A percentile compares a stretch with the other conserved stretches of the same genome.
phyloP scores from a whole-genome alignment of 2,797 vertebrate genomes.

The Molossus molossus region DNA sequence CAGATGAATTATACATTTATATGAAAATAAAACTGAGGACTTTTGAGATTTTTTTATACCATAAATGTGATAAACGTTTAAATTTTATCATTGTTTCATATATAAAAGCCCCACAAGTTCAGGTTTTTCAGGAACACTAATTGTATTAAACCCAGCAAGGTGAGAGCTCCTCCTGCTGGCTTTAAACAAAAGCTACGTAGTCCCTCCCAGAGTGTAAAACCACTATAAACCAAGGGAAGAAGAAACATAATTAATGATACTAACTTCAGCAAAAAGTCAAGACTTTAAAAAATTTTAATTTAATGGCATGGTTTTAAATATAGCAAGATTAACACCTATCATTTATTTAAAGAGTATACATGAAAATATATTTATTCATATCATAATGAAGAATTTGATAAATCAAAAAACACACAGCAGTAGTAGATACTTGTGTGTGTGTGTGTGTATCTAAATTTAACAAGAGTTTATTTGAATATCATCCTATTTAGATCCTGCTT shows the following conservation, averaged over 20 bases:
- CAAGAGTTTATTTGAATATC: not conserved
- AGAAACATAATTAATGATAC: not conserved
- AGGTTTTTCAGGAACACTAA: constrained; percentile 67
- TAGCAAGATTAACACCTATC: not conserved
- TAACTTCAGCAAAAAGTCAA: not conserved
- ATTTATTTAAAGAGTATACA: not conserved
- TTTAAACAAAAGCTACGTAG: constrained; percentile 59
- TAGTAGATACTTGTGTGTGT: not conserved
- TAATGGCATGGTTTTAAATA: not conserved
- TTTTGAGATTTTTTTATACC: not conserved
- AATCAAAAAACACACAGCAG: not conserved
- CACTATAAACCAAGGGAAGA: not conserved
- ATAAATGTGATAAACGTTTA: not conserved
- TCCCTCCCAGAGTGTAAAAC: not conserved
- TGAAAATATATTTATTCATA: constrained; percentile 39
- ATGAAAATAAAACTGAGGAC: constrained; percentile 33
- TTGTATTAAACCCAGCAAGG: constrained; percentile 72
- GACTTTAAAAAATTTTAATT: not conserved
- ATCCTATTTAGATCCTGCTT: not conserved
- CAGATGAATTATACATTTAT: not conserved
- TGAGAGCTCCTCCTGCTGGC: constrained; percentile 86
- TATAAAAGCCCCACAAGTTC: constrained; percentile 53
- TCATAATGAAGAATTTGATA: constrained; percentile 9
- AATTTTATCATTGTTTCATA: constrained; percentile 50
- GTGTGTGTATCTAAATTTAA: not conserved